A percentile compares a stretch with the other conserved stretches of the same genome.
Conservation (phyloP, 1,140 invertebrate species). For the Drusus annulatus region DNA sequence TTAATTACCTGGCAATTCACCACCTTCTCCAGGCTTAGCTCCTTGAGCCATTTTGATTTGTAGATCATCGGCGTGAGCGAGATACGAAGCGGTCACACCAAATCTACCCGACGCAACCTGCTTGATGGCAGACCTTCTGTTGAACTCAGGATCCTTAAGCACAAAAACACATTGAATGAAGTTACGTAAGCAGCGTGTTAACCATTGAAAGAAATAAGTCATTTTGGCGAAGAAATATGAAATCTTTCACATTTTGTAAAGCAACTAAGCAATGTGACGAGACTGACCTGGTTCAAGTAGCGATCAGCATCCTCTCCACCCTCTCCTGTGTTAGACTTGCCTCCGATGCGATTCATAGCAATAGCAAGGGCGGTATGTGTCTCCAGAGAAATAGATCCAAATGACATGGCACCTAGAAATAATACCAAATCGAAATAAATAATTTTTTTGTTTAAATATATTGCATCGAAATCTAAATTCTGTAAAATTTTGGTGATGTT, state of each 20-base stretch:
- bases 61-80: conserved; percentile 96
- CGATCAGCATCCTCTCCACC: conserved; percentile 92
- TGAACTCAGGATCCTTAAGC: conserved; percentile 83
- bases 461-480: no score
- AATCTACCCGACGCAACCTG: conserved; percentile 98
- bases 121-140: conserved; percentile 87
- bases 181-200: no score
- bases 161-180: not conserved
- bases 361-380: conserved; percentile 95
- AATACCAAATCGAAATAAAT: no score
- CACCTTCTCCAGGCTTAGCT: conserved; percentile 96
- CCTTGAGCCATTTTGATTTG: conserved; percentile 99
- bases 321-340: conserved; percentile 98
- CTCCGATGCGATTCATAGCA: conserved; percentile 97
- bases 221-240: no score
- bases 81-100: conserved; percentile 97
- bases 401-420: conserved; percentile 73
- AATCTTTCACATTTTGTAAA: no score
- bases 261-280: not conserved
- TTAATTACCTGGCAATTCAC: conserved; percentile 91
- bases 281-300: conserved; percentile 77
- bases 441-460: no score
- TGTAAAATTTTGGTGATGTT: not conserved
- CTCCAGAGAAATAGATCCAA: conserved; percentile 82
- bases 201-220: no score